Evolutionary conservation across 2,113 vertebrate species (phyloP), one percentile per base, ranked within the genome.

Genomic region (Macaca nemestrina): DNA sequence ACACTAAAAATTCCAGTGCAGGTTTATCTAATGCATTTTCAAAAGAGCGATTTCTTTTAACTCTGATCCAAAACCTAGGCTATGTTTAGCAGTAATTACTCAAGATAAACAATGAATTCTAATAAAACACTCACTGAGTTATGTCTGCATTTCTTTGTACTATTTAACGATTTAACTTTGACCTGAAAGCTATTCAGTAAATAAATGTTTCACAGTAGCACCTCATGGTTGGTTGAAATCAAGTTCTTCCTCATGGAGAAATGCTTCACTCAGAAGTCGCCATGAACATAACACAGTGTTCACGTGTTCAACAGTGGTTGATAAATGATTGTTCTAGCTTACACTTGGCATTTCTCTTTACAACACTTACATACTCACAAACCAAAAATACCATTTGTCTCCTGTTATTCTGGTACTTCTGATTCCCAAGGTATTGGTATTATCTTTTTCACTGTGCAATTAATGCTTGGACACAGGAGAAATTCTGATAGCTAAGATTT

Each of bases 91-190:
- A 89, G 68, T 59, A 94, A 88, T 84, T 76, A 93, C 59, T 88
- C 11, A 95, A 80, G 79, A 95, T 50, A 93, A 96, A 93, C 68
- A 79, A 75, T 20, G 2, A 88, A 85, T 73, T 85, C 75, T 72
- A 92, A 43, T 61, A 88, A 87, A 73, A 85, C 0, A 16, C 45
- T 68, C 23, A 80, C 64, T 50, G 57, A 95, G 18, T 68, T 45
- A 67, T n/a, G 14, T 79, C 25, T 96, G 18, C 25, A 52, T 87
- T 88, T 95, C 87, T 95, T 70, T 92, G 38, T 55, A 68, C 20
- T 84, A 95, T 38, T 52, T 80, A 87, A 80, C 67, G 75, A 93
- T 67, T 95, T 90, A 88, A 88, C 20, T 45, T 55, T 95, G 67
- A 94, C 52, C 45, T 89, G 25, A 96, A 61, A 83, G 68, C 43